Base-by-base conservation (phyloP, 1,140 invertebrate species). In the Drosophila burlai region DNA sequence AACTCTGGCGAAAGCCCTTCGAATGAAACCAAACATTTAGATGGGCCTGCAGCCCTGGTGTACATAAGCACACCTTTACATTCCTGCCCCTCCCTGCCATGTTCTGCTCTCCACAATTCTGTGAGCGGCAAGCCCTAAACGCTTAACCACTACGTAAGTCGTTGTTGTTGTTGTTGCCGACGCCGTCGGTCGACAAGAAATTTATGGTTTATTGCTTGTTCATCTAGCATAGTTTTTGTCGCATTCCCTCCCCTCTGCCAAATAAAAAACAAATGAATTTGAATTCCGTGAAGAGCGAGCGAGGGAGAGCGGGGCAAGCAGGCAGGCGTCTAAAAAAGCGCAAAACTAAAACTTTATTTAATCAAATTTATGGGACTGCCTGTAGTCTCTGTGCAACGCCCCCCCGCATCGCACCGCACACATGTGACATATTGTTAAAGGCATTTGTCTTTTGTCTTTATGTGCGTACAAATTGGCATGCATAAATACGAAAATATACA, bases 151-250 rank as follows among this genome's bases (percentile, higher is more conserved):
- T 64, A 57, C 50, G 57, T 31, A 43, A 31, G 16, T 42, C 16
- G 58, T 40, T 61, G 43, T 52, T 72, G 45, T 58, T 83, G 40
- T 62, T 67, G 50, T 46, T 65, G 49, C 60, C 68, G 74, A 55
- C 52, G 43, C 52, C 74, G 65, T 49, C 64, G 54, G 68, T 50
- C 60, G 85, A 90, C 85, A 81, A 80, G 85, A 89, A 90, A 90
- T 90, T 85, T 90, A 89, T 89, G 85, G 85, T 89, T 89, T 89
- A 89, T 89, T 90, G 85, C 85, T 89, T 89, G 85, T 89, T 89
- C 85, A 84, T 85, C 69, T 90, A 84, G 67, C 74, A 82, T 80
- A 90, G 85, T 89, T 89, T 89, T 89, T 90, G 85, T 84, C 85
- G 85, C 85, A 89, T 89, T 89, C 78, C 76, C 38, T 55, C 45